phyloP scores from a whole-genome alignment of 2,113 vertebrate species.

The Etheostoma cragini region DNA sequence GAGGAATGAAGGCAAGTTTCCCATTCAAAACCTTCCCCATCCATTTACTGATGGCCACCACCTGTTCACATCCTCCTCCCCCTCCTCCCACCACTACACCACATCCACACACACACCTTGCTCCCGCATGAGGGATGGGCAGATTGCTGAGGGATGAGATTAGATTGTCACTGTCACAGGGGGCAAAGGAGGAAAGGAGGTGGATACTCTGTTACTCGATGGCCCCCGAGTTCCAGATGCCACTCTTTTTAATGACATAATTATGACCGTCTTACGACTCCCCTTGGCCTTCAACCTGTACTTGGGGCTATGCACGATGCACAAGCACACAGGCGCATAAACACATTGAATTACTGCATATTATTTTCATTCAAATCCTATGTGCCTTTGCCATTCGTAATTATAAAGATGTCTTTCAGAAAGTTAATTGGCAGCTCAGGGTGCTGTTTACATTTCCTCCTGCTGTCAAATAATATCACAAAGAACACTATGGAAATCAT shows the following conservation, averaged over 20 bases:
- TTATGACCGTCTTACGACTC: conserved; percentile 65
- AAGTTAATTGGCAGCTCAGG: conserved; percentile 2
- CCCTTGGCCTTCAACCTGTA: conserved; percentile 63
- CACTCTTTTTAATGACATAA: conserved; percentile 75
- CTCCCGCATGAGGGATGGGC: conserved; percentile 59
- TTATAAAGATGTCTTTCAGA: conserved; percentile 24
- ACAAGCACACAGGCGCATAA: conserved; percentile 28
- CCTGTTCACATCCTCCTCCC: conserved; percentile 74
- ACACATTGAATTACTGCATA: conserved; percentile 26
- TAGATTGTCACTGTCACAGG: conserved; percentile 69
- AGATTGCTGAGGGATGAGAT: conserved; percentile 59
- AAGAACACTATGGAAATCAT: conserved; percentile 4
- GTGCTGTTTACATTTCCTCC: conserved; percentile 38
- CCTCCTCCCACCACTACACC: background rate
- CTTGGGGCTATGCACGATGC: conserved; percentile 23
- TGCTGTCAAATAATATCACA: conserved; percentile 20
- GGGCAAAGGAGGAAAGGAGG: conserved; percentile 58
- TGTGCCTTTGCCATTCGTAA: conserved; percentile 17
- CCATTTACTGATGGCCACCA: conserved; percentile 82
- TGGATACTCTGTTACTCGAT: conserved; percentile 56
- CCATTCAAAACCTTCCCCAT: conserved; percentile 78
- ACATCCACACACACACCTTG: conserved; percentile 1
- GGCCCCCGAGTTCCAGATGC: conserved; percentile 76
- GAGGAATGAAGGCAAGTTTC: conserved; percentile 77
- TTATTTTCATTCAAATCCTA: conserved; percentile 30